Conservation (phyloP, 1,140 invertebrate genomes). For the Holotrichia oblita region DNA sequence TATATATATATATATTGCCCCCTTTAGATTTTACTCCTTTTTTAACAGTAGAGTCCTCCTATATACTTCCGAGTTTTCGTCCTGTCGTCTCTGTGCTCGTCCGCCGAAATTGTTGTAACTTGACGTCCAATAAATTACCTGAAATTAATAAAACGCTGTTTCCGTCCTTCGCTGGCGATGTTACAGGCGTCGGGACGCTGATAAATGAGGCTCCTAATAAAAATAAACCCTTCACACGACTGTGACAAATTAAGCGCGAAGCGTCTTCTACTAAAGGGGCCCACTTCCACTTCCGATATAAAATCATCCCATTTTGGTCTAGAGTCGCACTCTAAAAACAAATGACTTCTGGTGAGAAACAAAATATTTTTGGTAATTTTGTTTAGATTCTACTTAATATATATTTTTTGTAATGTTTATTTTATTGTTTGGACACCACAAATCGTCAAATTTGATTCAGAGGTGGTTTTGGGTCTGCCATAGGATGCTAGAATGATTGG, state of each 20-base stretch:
- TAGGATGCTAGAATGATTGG: no score
- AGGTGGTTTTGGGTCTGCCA: no score
- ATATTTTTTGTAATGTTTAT: no score
- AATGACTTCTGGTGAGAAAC: no score
- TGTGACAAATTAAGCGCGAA: slow-evolving; percentile 33
- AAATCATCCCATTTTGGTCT: background rate
- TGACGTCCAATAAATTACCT: slow-evolving; percentile 33
- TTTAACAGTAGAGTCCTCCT: background rate
- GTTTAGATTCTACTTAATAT: no score
- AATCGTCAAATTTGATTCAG: no score
- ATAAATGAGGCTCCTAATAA: slow-evolving; percentile 33
- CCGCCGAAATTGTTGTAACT: slow-evolving; percentile 7
- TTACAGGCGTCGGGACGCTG: background rate
- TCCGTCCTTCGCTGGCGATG: background rate
- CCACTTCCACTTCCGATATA: background rate
- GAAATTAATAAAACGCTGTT: slow-evolving; percentile 23
- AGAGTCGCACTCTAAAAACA: no score
- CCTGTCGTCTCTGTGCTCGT: background rate
- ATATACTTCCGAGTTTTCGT: background rate
- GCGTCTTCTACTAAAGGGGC: background rate
- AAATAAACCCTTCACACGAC: slow-evolving; percentile 31
- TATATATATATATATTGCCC: no score
- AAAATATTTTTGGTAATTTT: no score
- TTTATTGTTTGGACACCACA: no score
- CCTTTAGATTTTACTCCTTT: no score